Evolutionary conservation across 2,113 vertebrate species (phyloP), one percentile per base, ranked within the genome.

Genomic region (Thalassarche chlororhynchos): DNA sequence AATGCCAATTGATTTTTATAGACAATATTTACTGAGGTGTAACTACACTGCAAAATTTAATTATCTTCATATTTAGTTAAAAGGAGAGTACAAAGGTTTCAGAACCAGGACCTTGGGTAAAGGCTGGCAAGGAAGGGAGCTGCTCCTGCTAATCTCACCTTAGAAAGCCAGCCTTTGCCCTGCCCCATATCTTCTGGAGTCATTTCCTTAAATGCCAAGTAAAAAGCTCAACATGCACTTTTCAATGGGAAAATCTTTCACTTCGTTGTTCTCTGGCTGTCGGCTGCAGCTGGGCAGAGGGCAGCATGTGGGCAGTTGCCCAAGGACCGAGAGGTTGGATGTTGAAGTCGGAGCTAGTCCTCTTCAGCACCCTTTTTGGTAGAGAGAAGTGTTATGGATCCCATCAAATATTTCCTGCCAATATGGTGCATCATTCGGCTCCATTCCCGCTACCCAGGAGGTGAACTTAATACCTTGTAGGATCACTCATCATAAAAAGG

Each of bases 1-100:
- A 98, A 97, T 94, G 94, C 95, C 97, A 85, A 94, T 92, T 97
- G 96, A 97, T 97, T 98, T 98, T 97, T 97, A 94, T 87, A 84
- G 95, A 95, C 95, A 97, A 95, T 97, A 96, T 97, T 98, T 98
- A 97, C 96, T 95, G 97, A 98, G 89, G 97, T 96, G 93, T 97
- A 95, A 96, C 93, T 87, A 87, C 96, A 87, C 83, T 68, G 93
- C 40, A 88, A 84, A 96, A 96, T 96, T 94, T 97, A 98, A 98
- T 98, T 97, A 97, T 92, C 97, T 93, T 92, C 68, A 76, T 84
- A 65, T 87, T 78, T 84, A 44, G 47, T 86, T 92, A 68, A 86
- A 84, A 94, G 92, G 96, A 65, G 40, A 40, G 61, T 47, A 34
- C 62, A 32, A 66, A 90, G 95, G 70, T 52, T 72, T 28, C 62